Conservation (phyloP, 2,888 invertebrate species). For the Hypercompe scribonia region DNA sequence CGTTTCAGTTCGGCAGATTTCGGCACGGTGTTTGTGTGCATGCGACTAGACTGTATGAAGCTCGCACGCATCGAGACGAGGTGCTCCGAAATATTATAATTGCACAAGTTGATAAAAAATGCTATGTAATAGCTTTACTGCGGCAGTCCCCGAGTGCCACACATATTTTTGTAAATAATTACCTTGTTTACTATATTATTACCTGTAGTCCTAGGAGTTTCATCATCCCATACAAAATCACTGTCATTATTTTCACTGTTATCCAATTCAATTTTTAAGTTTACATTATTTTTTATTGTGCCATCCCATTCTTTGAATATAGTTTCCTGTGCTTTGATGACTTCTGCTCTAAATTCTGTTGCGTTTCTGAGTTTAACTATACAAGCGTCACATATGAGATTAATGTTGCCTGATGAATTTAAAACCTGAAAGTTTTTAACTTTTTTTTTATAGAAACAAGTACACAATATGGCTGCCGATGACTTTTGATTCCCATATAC, state of each 20-base stretch:
- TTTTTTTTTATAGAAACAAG: background rate
- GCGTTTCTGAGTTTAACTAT: conserved; percentile 40
- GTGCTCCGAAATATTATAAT: no score
- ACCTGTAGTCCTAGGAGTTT: conserved; percentile 13
- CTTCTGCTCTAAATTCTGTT: conserved; percentile 35
- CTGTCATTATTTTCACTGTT: conserved; percentile 27
- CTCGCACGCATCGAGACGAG: no score
- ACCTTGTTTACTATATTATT: background rate
- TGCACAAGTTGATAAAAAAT: no score
- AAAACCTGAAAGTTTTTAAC: conserved; percentile 20
- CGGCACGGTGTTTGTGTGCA: no score
- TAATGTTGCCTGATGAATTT: conserved; percentile 11
- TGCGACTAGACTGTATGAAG: no score
- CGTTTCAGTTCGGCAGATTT: no score
- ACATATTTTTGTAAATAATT: background rate
- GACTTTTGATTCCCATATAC: no score
- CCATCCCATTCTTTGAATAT: conserved; percentile 12
- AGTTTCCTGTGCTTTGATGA: conserved; percentile 30
- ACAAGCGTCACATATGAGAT: conserved; percentile 43
- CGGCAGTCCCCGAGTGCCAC: no score
- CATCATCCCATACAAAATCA: conserved; percentile 27
- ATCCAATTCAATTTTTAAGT: conserved; percentile 19
- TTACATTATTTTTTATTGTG: background rate
- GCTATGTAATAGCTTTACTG: no score
- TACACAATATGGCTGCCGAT: no score